These are phyloP conservation scores for Gasterosteus nipponicus DNA, from an alignment of 2,113 vertebrate species.

Conservation along the genomic window DNA sequence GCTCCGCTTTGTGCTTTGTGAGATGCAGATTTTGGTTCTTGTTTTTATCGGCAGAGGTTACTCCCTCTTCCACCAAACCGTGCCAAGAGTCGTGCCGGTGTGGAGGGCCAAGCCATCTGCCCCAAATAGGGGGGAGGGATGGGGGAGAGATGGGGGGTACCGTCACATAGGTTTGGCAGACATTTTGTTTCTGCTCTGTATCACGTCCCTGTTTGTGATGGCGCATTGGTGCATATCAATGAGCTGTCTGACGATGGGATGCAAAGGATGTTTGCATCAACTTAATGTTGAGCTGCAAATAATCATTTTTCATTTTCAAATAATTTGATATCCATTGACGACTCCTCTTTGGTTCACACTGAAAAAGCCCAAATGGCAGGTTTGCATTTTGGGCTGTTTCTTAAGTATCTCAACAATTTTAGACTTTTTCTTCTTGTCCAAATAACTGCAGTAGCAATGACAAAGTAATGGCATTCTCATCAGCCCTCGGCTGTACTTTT, in stretches of 20 bases:
- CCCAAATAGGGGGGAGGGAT: slow-evolving; percentile 14
- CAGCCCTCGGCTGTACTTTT: not conserved
- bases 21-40: slow-evolving; percentile 33
- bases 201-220: not conserved
- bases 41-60: slow-evolving; percentile 25
- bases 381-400: not conserved
- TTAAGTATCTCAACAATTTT: not conserved
- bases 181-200: no score
- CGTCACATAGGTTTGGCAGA: no score
- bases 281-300: not conserved
- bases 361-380: not conserved
- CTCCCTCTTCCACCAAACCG: slow-evolving; percentile 20
- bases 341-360: not conserved
- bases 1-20: not conserved
- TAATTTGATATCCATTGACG: not conserved
- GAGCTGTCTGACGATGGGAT: not conserved
- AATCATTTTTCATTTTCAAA: no score
- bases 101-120: slow-evolving; percentile 68
- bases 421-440: not conserved
- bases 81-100: slow-evolving; percentile 62
- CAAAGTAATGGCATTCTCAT: not conserved
- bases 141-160: slow-evolving; percentile 5
- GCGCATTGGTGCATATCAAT: not conserved
- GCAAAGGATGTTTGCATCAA: not conserved
- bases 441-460: not conserved